phyloP scores from a whole-genome alignment of 2,888 invertebrate species.

The Sarcophaga subvicina region DNA sequence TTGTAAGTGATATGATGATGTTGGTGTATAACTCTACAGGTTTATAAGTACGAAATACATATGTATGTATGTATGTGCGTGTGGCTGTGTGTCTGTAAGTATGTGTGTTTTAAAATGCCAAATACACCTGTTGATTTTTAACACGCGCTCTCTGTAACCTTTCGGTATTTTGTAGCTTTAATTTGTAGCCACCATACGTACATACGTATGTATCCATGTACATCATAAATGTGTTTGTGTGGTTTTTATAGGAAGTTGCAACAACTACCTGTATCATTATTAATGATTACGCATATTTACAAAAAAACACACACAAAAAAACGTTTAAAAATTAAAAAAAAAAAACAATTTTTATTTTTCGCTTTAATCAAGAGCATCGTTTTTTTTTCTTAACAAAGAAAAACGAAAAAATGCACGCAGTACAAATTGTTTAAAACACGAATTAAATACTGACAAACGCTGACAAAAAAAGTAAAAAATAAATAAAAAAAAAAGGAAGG shows the following conservation, averaged over 20 bases:
- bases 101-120: not conserved
- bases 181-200: not conserved
- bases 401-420: conserved; percentile 40
- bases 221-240: conserved; percentile 16
- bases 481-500: not conserved
- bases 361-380: conserved; percentile 60
- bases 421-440: conserved; percentile 54
- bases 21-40: too few relatives aligned
- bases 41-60: too few relatives aligned
- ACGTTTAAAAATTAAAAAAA: conserved; percentile 43
- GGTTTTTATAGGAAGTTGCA: conserved; percentile 46
- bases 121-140: conserved; percentile 63
- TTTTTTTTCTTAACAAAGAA: not conserved
- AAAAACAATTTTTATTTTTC: conserved; percentile 8
- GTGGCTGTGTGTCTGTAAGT: not conserved
- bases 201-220: not conserved
- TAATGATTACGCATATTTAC: conserved; percentile 61
- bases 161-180: not conserved
- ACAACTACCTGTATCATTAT: conserved; percentile 59
- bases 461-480: not conserved
- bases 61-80: not conserved
- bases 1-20: not conserved
- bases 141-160: conserved; percentile 51
- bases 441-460: not conserved
- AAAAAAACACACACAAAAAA: not conserved